Conservation (phyloP, 2,797 vertebrate genomes). For the Poeciliopsis presidionis region DNA sequence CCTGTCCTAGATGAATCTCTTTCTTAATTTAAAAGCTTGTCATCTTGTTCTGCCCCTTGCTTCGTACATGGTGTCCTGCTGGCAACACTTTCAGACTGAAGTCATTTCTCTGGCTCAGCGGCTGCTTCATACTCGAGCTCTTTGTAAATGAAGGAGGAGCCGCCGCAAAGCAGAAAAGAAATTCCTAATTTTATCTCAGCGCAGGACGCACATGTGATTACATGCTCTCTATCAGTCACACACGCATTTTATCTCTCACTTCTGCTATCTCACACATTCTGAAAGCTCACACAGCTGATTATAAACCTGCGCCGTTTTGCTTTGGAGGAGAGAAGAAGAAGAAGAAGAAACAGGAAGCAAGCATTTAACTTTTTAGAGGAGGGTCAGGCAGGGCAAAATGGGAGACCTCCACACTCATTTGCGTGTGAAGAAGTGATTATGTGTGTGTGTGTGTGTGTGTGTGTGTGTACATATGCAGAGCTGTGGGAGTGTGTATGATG, state of each 20-base stretch:
- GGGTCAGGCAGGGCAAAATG: slow-evolving; percentile 62
- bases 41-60: neutral
- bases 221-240: slow-evolving; percentile 41
- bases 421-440: slow-evolving; percentile 72
- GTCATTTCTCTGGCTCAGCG: slow-evolving; percentile 21
- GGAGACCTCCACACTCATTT: slow-evolving; percentile 64
- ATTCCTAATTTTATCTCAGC: slow-evolving; percentile 70
- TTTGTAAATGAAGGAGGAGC: slow-evolving; percentile 42
- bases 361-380: slow-evolving; percentile 41
- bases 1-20: neutral
- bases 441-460: slow-evolving; percentile 42
- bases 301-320: slow-evolving; percentile 7
- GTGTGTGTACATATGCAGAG: slow-evolving; percentile 46
- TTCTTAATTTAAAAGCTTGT: neutral
- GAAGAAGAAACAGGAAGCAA: slow-evolving; percentile 62
- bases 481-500: slow-evolving; percentile 70
- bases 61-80: neutral
- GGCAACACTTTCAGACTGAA: neutral
- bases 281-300: neutral
- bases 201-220: slow-evolving; percentile 67
- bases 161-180: slow-evolving; percentile 8
- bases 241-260: neutral
- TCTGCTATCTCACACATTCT: slow-evolving; percentile 4
- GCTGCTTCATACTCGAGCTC: slow-evolving; percentile 27
- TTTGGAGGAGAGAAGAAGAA: slow-evolving; percentile 5